Conservation (phyloP, 2,888 invertebrate genomes). For the Mesorhabditis belari region DNA sequence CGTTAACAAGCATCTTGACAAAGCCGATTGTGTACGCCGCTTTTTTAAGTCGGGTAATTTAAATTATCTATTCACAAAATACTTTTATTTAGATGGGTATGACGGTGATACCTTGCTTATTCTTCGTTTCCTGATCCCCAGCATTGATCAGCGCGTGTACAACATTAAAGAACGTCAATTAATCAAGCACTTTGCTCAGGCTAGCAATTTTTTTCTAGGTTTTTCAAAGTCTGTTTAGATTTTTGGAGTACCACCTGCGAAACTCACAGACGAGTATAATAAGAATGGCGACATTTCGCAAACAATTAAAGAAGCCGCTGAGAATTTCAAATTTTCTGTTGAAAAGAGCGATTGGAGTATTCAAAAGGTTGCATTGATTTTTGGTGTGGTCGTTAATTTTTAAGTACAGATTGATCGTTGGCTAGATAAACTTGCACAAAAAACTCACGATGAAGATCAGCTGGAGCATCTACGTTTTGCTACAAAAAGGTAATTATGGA, state of each 20-base stretch:
- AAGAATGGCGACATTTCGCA: conserved; percentile 75
- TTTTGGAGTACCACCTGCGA: conserved; percentile 68
- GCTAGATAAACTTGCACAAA: conserved; percentile 67
- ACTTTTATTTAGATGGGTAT: too few relatives aligned
- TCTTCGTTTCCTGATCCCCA: conserved; percentile 63
- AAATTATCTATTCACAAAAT: too few relatives aligned
- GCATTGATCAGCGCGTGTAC: conserved; percentile 75
- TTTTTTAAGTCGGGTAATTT: conserved; percentile 13
- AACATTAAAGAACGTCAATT: conserved; percentile 86
- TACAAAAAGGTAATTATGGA: too few relatives aligned
- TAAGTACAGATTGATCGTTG: conserved; percentile 66
- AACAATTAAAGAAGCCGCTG: conserved; percentile 73
- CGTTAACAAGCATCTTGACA: conserved; percentile 18
- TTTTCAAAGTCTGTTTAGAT: conserved; percentile 57
- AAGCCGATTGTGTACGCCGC: conserved; percentile 14
- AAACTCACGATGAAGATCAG: conserved; percentile 83
- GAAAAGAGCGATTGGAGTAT: conserved; percentile 61
- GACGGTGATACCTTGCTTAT: not conserved
- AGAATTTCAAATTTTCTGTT: too few relatives aligned
- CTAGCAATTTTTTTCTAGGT: not conserved
- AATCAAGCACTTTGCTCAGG: conserved; percentile 72
- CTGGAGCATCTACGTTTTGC: conserved; percentile 69
- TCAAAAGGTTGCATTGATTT: conserved; percentile 18
- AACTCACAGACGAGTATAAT: conserved; percentile 78
- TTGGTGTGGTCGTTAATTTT: too few relatives aligned